Evolutionary conservation across 2,888 invertebrate species (phyloP), one percentile per base, ranked within the genome.

Genomic region (Cryptus viduatorius): DNA sequence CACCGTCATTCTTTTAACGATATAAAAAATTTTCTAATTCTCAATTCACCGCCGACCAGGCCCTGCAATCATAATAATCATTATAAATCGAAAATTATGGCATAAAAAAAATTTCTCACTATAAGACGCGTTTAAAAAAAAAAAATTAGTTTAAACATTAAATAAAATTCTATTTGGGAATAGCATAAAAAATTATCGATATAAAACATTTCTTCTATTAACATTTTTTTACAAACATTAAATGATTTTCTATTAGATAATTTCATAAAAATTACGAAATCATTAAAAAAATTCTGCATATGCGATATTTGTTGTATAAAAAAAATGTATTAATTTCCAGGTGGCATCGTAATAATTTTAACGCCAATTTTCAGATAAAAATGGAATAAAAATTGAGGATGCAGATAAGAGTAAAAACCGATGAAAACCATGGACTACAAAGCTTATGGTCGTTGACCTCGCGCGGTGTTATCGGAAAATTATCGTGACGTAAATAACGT

Each of bases 1-100:
- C 14, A 84, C 79, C 79, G 84, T 84, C 84, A 84, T 84, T 79
- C 44, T 72, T 53, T 16, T 53, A 16, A n/a, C 67, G 72, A 61
- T 8, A 10, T 29, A 56, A 10, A n/a, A 44, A 56, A 56, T 42
- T 19, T 64, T 68, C 19, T 46, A 75, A 65, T 29, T 46, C 37
- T 67, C 77, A 46, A 56, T 7, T 69, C 56, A 44, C n/a, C 69
- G 64, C 5, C 44, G 61, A 50, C 61, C 81, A 84, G 64, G 78
- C 73, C 81, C 84, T 84, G 69, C n/a, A 78, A 81, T 37, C 10
- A 37, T 19, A 16, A 29, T 56, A 37, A 61, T 12, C 14, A 16
- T 75, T 75, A 46, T 8, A 14, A 42, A 42, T 42, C 42, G 1
- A 65, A 16, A 14, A 61, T 14, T 5, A 37, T 8, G 8, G 7